phyloP scores from a whole-genome alignment of 2,113 vertebrate genomes.

The Mungos mungo region DNA sequence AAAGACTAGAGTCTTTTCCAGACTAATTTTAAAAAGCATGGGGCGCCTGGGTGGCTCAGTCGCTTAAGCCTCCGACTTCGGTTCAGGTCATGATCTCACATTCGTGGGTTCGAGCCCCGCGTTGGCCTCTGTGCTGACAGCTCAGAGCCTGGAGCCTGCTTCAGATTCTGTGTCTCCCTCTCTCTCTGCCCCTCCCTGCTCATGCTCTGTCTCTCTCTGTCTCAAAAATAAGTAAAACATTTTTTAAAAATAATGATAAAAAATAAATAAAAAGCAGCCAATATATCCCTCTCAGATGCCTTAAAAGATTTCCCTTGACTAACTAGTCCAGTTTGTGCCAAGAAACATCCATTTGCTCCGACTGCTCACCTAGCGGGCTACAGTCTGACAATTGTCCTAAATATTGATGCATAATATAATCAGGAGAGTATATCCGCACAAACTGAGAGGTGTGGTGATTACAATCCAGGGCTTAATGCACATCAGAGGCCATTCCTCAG shows the following conservation, averaged over 20 bases:
- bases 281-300: background rate
- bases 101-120: too few species aligned
- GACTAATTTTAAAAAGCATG: background rate
- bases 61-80: too few species aligned
- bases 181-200: too few species aligned
- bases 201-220: too few species aligned
- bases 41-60: too few species aligned
- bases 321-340: conserved; percentile 38
- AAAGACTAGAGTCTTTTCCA: background rate
- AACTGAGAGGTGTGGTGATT: conserved; percentile 62
- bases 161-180: too few species aligned
- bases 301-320: conserved; percentile 52
- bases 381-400: conserved; percentile 42
- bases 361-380: background rate
- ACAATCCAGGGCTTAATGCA: conserved; percentile 13
- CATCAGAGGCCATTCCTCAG: conserved; percentile 66
- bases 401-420: conserved; percentile 68
- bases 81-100: too few species aligned
- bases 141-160: too few species aligned
- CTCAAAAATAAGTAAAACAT: too few species aligned
- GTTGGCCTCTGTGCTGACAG: too few species aligned
- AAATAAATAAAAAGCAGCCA: background rate
- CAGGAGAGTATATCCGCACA: conserved; percentile 42
- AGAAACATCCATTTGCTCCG: conserved; percentile 58
- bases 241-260: too few species aligned